These are phyloP conservation scores for Eleutherodactylus coqui DNA, from an alignment of 2,797 vertebrate genomes.

Conservation along the genomic window DNA sequence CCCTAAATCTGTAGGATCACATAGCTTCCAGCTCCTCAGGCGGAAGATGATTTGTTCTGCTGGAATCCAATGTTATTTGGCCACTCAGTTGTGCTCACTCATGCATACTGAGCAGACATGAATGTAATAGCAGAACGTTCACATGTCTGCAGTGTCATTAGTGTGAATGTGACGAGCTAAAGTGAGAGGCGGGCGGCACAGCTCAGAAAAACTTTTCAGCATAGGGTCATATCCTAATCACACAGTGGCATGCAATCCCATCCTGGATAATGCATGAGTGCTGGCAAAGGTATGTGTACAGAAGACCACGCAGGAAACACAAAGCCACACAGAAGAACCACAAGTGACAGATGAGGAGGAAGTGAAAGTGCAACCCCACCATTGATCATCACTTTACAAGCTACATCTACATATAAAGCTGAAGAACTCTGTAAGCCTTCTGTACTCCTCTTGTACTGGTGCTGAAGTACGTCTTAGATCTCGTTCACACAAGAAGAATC, in stretches of 20 bases:
- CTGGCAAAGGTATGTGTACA: background rate
- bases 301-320: background rate
- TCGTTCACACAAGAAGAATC: too few species aligned
- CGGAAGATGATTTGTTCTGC: background rate
- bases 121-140: background rate
- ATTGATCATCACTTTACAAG: background rate
- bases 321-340: background rate
- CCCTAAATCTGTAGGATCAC: background rate
- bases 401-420: too few species aligned
- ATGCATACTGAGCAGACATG: slow-evolving; percentile 4
- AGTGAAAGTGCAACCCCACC: background rate
- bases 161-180: background rate
- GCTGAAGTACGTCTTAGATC: too few species aligned
- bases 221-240: background rate
- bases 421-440: too few species aligned
- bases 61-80: background rate
- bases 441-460: too few species aligned
- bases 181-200: background rate
- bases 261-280: background rate
- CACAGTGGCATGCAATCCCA: background rate
- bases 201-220: background rate
- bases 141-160: background rate
- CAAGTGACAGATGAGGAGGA: background rate
- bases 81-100: background rate
- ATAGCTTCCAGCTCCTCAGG: background rate